A percentile compares a stretch with the other conserved stretches of the same genome.
These are phyloP conservation scores for Trypoxylon attenuatum DNA, from an alignment of 2,888 invertebrate species.

Conservation along the genomic window DNA sequence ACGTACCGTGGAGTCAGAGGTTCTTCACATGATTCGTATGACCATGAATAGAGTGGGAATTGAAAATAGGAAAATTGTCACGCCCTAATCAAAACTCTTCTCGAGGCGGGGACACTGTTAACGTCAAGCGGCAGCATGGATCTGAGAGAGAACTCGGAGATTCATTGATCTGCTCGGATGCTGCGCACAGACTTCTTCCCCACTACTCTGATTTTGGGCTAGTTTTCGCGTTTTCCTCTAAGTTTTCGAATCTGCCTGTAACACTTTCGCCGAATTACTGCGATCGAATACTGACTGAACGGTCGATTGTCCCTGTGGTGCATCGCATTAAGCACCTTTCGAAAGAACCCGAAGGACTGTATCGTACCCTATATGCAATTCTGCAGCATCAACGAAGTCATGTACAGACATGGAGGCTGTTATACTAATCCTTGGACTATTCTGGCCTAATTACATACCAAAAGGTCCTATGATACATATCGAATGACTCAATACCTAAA, in stretches of 20 bases:
- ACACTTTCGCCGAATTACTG: not conserved
- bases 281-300: not conserved
- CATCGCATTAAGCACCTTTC: too few species aligned
- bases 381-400: too few species aligned
- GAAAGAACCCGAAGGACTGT: too few species aligned
- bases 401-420: too few species aligned
- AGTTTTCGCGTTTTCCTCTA: slow-evolving; percentile 17
- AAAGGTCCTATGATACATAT: too few species aligned
- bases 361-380: too few species aligned
- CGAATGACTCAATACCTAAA: too few species aligned
- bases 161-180: slow-evolving; percentile 68
- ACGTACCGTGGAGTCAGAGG: too few species aligned
- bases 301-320: too few species aligned
- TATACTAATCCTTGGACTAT: too few species aligned
- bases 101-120: slow-evolving; percentile 33
- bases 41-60: slow-evolving; percentile 15
- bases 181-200: slow-evolving; percentile 59
- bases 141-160: slow-evolving; percentile 41
- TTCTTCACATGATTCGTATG: too few species aligned
- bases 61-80: slow-evolving; percentile 6
- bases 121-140: slow-evolving; percentile 38
- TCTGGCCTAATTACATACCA: too few species aligned
- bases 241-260: not conserved
- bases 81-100: slow-evolving; percentile 23
- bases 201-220: slow-evolving; percentile 32